Base-by-base conservation (phyloP, 2,797 vertebrate species). In the Siniperca scherzeri region DNA sequence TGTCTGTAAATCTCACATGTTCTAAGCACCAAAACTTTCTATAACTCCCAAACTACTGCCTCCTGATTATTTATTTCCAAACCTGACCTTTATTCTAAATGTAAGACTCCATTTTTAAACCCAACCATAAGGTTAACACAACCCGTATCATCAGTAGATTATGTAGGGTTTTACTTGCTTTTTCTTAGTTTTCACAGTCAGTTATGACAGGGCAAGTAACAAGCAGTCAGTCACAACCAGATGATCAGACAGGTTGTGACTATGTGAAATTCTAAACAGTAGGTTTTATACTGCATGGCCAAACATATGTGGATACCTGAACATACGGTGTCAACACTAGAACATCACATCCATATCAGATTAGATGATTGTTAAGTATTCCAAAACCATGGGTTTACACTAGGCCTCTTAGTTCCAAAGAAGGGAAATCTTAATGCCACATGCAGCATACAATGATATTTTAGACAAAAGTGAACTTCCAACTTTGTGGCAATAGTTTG, bases 1-100 rank as follows among this genome's bases (percentile, higher is more conserved):
- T 89, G 93, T 94, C 93, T 91, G 93, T 90, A 89, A 91, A 92
- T 90, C 85, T 91, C 82, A 88, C 90, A 90, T 88, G 86, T 88
- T 87, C 86, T 88, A 68, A 80, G 68, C 69, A 70, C 40, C 56
- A 70, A 50, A 87, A 78, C 74, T 82, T 75, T 44, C 50, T 78
- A 70, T n/a, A 46, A 59, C 64, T 55, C 61, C 74, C 62, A 82
- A n/a, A 78, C 73, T 74, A 83, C 70, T 48, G 64, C 81, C 44
- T 79, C 57, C 75, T 33, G 6, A 68, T 46, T 0, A 69, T 74
- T 61, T 21, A 57, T 67, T 46, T 44, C 46, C 25, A 21, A 55
- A n/a, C 27, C 1, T 17, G 11, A 46, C 33, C 0, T 46, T 27
- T 50, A 67, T 60, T 50, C 8, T 55, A 11, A 16, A 17, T 64